Evolutionary conservation across 2,888 invertebrate genomes (phyloP), one percentile per base, ranked within the genome.

Genomic region (Spodoptera picta): DNA sequence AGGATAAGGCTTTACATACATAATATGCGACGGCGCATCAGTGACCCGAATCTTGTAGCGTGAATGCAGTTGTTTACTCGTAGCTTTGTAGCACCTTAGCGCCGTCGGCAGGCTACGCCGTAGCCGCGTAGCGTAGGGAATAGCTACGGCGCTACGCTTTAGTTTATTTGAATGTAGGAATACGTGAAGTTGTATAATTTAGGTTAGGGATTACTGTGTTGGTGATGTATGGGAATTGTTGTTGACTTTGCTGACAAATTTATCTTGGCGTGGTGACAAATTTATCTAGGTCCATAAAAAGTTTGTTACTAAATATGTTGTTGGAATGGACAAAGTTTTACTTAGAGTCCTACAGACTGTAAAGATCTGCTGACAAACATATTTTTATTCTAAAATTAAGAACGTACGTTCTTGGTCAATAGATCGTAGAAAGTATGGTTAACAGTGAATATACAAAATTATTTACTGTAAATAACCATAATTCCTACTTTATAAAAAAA

Each of bases 31-130:
- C 24, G 45, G 44, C 19, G 31, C 60, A 55, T 47, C 47, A 52
- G 41, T 73, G 77, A 75, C 77, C 79, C 69, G 70, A 63, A 77
- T 75, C 65, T 61, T 61, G 43, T 52, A 58, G 49, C 54, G 48
- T 68, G 78, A 72, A 77, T 72, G 62, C 67, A 62, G 44, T 62
- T 56, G 62, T 24, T 57, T 47, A 47, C 47, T 55, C 54, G 57
- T 55, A 72, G 66, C 73, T 24, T 2, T 46, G 69, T 71, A 27
- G 27, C 5, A 27, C 27, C 27, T 2, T 27, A 71, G 54, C 58
- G 27, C 60, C 67, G 67, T 73, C 66, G 73, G 61, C 67, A 6
- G 11, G 36, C 70, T 71, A 71, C 71, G 71, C 46, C 74, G 71
- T 71, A 73, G 62, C 74, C 12, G 46, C 59, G 69, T 71, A 73